phyloP scores from a whole-genome alignment of 35 echinoderm and acorn worm species.

The Heliocidaris erythrogramma region DNA sequence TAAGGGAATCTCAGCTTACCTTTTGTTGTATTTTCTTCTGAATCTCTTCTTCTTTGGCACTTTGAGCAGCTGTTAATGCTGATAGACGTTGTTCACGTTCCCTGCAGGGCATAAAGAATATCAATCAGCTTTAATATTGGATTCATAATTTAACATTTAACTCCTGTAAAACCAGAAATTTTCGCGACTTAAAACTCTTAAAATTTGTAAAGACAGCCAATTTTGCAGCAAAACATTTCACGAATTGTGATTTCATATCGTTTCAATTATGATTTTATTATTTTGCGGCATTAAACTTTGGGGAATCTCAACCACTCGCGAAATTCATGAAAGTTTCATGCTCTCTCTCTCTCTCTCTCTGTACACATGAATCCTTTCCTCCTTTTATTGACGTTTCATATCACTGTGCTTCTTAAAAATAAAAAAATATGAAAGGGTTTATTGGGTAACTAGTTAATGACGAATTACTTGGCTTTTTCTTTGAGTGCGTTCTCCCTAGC shows the following conservation, averaged over 20 bases:
- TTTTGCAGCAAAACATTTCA: too few species aligned
- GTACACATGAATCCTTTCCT: too few species aligned
- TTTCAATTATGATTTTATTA: too few species aligned
- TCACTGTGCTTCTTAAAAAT: too few species aligned
- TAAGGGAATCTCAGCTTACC: constrained; percentile 34
- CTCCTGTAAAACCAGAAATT: background rate
- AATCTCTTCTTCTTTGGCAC: constrained; percentile 95
- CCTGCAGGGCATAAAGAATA: constrained; percentile 42
- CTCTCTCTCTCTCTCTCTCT: background rate
- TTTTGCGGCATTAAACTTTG: too few species aligned
- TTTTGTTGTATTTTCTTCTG: constrained; percentile 99
- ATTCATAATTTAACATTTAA: background rate
- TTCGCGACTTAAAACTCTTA: too few species aligned
- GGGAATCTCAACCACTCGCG: too few species aligned
- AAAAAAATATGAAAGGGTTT: background rate
- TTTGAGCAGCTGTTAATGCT: constrained; percentile 83
- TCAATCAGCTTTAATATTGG: background rate
- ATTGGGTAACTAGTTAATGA: background rate
- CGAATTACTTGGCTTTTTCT: constrained; percentile 83
- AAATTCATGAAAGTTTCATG: too few species aligned
- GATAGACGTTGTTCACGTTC: constrained; percentile 82
- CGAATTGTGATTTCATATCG: too few species aligned
- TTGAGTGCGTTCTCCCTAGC: constrained; percentile 78
- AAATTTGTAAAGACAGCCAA: too few species aligned
- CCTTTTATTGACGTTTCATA: too few species aligned